phyloP scores from a whole-genome alignment of 1,140 invertebrate species.

The Sycophila sp. region DNA sequence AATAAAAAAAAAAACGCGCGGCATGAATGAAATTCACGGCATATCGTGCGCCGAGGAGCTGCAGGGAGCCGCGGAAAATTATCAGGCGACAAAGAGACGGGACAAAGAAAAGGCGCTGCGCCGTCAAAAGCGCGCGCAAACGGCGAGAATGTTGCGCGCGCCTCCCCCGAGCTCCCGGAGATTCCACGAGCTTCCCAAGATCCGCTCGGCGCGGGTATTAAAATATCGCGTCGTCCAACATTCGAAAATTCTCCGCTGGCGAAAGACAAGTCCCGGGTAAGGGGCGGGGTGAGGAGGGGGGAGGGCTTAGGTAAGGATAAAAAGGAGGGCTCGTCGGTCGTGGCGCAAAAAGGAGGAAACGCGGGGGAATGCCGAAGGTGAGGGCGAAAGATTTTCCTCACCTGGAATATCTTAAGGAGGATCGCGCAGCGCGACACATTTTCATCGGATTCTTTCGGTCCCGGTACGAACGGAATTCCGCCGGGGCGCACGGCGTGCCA shows the following conservation, averaged over 20 bases:
- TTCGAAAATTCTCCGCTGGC: slow-evolving; percentile 18
- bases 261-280: not conserved
- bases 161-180: not conserved
- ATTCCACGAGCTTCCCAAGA: slow-evolving; percentile 19
- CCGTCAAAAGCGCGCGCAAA: not conserved
- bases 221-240: slow-evolving; percentile 34
- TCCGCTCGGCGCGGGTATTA: slow-evolving; percentile 32
- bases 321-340: not conserved
- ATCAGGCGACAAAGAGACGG: not conserved
- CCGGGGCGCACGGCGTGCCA: not conserved
- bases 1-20: not conserved
- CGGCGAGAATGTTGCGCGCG: not conserved
- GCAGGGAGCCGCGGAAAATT: not conserved
- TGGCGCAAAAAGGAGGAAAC: slow-evolving; percentile 32
- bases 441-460: slow-evolving; percentile 57
- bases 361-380: slow-evolving; percentile 43
- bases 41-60: not conserved
- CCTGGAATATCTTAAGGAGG: slow-evolving; percentile 54
- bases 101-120: not conserved
- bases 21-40: not conserved
- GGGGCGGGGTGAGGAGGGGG: not conserved
- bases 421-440: slow-evolving; percentile 50
- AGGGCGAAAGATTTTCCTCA: slow-evolving; percentile 41
- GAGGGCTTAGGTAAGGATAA: slow-evolving; percentile 14
- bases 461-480: slow-evolving; percentile 42